These are phyloP conservation scores for Pedicia rivosa DNA, from an alignment of 2,888 invertebrate species.

Conservation along the genomic window DNA sequence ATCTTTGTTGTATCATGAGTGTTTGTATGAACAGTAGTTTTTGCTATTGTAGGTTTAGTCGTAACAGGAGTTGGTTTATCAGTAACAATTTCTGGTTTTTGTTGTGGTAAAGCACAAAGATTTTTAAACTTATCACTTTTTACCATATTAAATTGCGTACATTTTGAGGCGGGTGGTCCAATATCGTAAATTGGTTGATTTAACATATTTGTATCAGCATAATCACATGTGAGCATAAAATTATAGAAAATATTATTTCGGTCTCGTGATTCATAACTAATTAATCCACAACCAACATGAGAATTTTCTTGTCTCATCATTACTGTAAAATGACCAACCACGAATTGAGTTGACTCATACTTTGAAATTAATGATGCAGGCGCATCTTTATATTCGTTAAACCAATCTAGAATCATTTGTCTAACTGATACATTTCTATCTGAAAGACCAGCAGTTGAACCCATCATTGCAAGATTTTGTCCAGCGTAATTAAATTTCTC, in stretches of 20 bases:
- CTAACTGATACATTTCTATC: background rate
- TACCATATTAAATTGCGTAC: background rate
- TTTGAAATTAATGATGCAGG: background rate
- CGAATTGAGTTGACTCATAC: background rate
- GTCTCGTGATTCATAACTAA: background rate
- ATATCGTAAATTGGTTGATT: background rate
- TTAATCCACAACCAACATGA: background rate
- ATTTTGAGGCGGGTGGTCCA: background rate
- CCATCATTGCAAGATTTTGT: background rate
- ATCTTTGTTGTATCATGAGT: too few species aligned
- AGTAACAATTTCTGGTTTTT: too few species aligned
- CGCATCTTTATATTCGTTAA: background rate
- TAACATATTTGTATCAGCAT: background rate
- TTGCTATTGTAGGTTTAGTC: too few species aligned
- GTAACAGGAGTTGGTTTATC: too few species aligned
- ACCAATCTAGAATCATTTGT: background rate
- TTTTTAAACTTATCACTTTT: background rate
- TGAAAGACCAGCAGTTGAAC: background rate
- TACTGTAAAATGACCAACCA: background rate
- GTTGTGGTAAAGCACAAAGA: background rate
- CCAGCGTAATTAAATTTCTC: background rate
- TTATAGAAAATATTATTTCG: background rate
- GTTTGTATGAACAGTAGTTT: too few species aligned
- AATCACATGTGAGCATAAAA: background rate
- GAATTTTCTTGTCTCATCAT: background rate